Percentiles rank a stretch among this genome's conserved stretches.
phyloP scores from a whole-genome alignment of 2,888 invertebrate genomes.

The Seira sanloemensis region DNA sequence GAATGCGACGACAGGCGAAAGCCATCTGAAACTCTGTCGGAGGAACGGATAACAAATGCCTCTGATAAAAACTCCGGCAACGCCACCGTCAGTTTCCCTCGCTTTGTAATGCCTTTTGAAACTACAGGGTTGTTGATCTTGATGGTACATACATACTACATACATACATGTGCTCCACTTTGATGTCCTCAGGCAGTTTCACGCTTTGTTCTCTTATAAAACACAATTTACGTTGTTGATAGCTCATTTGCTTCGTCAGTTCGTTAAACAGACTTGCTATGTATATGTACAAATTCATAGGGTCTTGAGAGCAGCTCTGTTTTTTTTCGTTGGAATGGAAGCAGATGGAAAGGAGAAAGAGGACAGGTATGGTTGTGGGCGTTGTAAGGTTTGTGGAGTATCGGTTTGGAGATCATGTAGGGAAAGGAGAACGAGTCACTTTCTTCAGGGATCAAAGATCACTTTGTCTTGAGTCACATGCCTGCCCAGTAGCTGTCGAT shows the following conservation, averaged over 20 bases:
- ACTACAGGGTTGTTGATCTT: not conserved
- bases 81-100: no score
- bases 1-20: not conserved
- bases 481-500: slow-evolving; percentile 46
- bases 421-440: slow-evolving; percentile 45
- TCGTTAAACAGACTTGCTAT: no score
- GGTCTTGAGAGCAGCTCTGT: not conserved
- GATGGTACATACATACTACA: not conserved
- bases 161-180: not conserved
- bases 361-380: no score
- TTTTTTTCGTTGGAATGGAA: no score
- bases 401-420: not conserved
- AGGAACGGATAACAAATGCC: not conserved
- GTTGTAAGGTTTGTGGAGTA: no score
- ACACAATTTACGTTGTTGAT: no score
- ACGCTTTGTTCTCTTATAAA: slow-evolving; percentile 2
- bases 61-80: not conserved
- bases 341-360: no score
- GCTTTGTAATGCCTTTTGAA: no score
- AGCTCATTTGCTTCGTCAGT: no score
- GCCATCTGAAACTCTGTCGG: not conserved
- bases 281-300: no score
- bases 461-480: slow-evolving; percentile 32
- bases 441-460: slow-evolving; percentile 56
- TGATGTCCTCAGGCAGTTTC: not conserved